Evolutionary conservation across 2,797 vertebrate genomes (phyloP).

Genomic region (Parauchenoglanis punctatus): DNA sequence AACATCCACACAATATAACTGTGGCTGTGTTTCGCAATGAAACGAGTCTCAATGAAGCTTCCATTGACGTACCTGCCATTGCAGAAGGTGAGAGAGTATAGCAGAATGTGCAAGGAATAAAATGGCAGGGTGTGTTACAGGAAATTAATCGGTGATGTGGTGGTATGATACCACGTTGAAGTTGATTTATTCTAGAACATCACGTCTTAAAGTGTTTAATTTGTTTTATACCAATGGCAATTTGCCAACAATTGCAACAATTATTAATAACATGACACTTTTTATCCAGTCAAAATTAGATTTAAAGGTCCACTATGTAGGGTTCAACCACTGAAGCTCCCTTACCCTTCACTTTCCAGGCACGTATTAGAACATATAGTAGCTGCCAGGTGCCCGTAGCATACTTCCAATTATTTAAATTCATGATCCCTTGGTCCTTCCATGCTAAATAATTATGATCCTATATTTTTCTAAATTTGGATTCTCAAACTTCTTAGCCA

Average conservation of each 20-base stretch:
- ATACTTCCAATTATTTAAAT: too few relatives aligned
- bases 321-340: too few relatives aligned
- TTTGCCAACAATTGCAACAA: not conserved
- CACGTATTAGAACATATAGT: too few relatives aligned
- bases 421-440: too few relatives aligned
- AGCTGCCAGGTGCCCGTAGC: too few relatives aligned
- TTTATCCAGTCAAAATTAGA: not conserved
- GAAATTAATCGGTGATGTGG: not conserved
- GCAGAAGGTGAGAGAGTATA: conserved; percentile 21
- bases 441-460: too few relatives aligned
- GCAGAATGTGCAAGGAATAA: not conserved
- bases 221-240: not conserved
- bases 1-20: conserved; percentile 4
- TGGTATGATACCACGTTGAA: not conserved
- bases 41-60: not conserved
- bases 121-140: too few relatives aligned
- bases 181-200: not conserved
- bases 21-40: conserved; percentile 20
- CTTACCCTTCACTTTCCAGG: not conserved
- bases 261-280: too few relatives aligned
- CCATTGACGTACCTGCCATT: conserved; percentile 29
- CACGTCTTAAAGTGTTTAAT: not conserved
- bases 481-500: too few relatives aligned
- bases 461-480: too few relatives aligned
- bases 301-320: not conserved